Base-by-base conservation (phyloP, 1,140 invertebrate species). In the Cotesia typhae region DNA sequence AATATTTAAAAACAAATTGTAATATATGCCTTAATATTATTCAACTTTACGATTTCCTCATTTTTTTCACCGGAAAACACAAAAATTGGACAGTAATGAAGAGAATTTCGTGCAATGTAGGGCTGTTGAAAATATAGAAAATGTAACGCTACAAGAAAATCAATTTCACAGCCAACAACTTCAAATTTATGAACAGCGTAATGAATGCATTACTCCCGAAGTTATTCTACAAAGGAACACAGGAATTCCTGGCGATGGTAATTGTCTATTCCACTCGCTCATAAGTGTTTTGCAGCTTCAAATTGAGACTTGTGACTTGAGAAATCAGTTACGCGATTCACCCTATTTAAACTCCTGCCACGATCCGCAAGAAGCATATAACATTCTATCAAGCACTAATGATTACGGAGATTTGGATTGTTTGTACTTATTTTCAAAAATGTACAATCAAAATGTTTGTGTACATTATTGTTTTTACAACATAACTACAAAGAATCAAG, bases 381-480 rank as follows among this genome's bases (percentile, higher is more conserved):
- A 20, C 20, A 20, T 20, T 20, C 2, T 51, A 51, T 51, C 47
- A 51, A 51, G 47, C 47, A 51, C 47, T 51, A 51, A 51, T 51
- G 47, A 51, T 1, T 51, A 1, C 47, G 47, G 47, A 51, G 47
- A 51, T 51, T 51, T 51, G 47, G 47, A 51, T 51, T 51, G 47
- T 51, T 51, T 51, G 47, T 51, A 51, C 47, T 51, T 51, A 51
- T 51, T 51, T 2, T 51, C 47, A 51, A 51, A 51, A 51, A 51
- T 51, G 47, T 51, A 51, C 47, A 51, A 51, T 51, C 47, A 51
- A 51, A 51, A 51, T 51, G 47, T 51, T 51, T 51, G 47, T 51
- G 47, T 51, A 51, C 47, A 51, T 51, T 51, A 51, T 51, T 51
- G 47, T 51, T 51, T 51, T 51, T 51, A 51, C 47, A 51, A 51